Percentiles rank a stretch among this genome's conserved stretches.
Evolutionary conservation across 2,797 vertebrate species (phyloP).

Genomic region (Meda fulgida): DNA sequence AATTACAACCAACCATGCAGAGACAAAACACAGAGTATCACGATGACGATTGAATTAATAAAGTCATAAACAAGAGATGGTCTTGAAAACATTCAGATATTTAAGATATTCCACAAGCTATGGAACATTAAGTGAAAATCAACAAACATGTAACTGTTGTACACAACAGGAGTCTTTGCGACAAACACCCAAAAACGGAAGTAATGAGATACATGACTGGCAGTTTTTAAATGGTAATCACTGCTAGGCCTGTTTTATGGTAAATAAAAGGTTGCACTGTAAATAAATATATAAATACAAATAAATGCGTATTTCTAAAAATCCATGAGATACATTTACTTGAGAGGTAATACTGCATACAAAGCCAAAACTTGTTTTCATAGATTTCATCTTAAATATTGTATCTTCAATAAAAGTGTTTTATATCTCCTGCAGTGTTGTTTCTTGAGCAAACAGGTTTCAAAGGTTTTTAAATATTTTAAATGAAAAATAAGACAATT

Average conservation of each 20-base stretch:
- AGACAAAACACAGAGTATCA: conserved; percentile 2
- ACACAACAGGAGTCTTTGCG: background rate
- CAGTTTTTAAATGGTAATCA: background rate
- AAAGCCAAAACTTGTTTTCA: background rate
- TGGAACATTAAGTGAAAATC: background rate
- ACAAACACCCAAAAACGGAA: background rate
- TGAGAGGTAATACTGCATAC: no score
- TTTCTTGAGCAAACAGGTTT: background rate
- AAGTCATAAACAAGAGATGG: background rate
- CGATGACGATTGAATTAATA: conserved; percentile 14
- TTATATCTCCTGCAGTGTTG: background rate
- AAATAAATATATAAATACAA: no score
- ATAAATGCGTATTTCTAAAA: background rate
- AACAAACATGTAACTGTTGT: background rate
- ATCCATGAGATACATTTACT: background rate
- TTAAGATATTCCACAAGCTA: background rate
- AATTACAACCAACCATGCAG: conserved; percentile 44
- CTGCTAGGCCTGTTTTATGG: background rate
- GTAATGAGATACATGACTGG: background rate
- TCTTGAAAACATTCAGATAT: background rate
- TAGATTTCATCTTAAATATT: background rate
- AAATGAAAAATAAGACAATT: no score
- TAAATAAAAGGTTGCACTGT: background rate
- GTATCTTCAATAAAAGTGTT: background rate
- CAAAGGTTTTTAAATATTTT: background rate